phyloP scores from a whole-genome alignment of 2,113 vertebrate genomes.

The Oncorhynchus nerka region DNA sequence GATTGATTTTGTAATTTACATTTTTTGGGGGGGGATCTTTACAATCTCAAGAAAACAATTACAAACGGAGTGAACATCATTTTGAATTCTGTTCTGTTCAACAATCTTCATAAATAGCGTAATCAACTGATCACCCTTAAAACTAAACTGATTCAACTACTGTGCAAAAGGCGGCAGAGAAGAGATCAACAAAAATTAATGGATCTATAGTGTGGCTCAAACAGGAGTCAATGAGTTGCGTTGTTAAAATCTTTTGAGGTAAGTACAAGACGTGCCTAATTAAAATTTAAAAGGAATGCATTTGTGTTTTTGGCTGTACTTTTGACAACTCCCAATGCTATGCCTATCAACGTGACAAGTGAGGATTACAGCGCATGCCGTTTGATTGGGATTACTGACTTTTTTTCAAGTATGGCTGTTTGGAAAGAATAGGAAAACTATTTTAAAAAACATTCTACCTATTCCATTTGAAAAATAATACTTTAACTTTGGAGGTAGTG shows the following conservation, averaged over 20 bases:
- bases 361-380: neutral
- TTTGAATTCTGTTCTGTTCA: neutral
- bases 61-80: neutral
- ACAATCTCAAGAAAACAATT: too few relatives aligned
- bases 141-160: neutral
- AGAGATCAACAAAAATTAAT: neutral
- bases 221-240: conserved; percentile 13
- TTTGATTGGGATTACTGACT: neutral
- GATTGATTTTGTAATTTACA: neutral
- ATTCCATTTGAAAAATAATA: conserved; percentile 5
- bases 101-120: conserved; percentile 4
- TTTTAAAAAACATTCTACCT: neutral
- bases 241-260: conserved; percentile 10
- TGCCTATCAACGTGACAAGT: neutral
- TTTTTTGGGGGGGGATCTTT: too few relatives aligned
- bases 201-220: conserved; percentile 10
- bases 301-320: neutral
- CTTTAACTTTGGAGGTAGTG: conserved; percentile 4
- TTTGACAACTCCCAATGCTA: neutral
- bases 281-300: neutral
- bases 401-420: conserved; percentile 23
- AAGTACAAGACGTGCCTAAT: neutral
- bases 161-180: conserved; percentile 8
- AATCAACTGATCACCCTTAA: conserved; percentile 1
- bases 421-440: conserved; percentile 1